Base-by-base conservation (phyloP, 2,797 vertebrate species). In the Silurus lanzhouensis region DNA sequence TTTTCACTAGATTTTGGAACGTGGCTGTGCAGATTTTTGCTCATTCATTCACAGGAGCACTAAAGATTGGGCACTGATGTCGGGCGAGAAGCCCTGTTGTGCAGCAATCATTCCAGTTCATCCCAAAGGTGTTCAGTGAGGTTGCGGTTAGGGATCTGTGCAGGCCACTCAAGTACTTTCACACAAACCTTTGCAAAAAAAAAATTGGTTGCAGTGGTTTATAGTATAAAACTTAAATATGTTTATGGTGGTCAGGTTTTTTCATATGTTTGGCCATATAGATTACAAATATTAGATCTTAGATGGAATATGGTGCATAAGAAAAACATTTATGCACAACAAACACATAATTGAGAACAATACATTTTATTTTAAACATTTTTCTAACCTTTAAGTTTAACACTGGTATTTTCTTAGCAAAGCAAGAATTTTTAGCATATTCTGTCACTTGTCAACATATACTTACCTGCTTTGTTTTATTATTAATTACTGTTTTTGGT, bases 401-500 rank as follows among this genome's bases (percentile, higher is more conserved):
- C 15, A 55, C 15, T 67, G 6, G 19, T 5, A 12, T 27, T 67
- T 81, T 82, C 13, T 15, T 31, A 38, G 72, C 38, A 83, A 61
- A 76, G 14, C 25, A 61, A 64, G 38, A 27, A 38, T n/a, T 58
- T 52, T 75, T 25, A 74, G 15, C n/a, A 22, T 38, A 57, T 27
- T 67, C 25, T 64, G 46, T 67, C 55, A 78, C 63, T 79, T 61
- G 60, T 70, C 64, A 66, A 77, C 52, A 38, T 31, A 61, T 52
- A 77, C 38, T 70, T 76, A 61, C 38, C 52, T 80, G 63, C 48
- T 87, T 85, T 85, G 52, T 81, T 79, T 27, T 75, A 64, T 72
- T 67, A 44, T 61, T 83, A 58, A 52, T 78, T 52, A 48, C 79
- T 85, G 85, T 81, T 64, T 82, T 82, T 57, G 55, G 61, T 61